Conservation (phyloP, 2,888 invertebrate species). For the Parnassius smintheus region DNA sequence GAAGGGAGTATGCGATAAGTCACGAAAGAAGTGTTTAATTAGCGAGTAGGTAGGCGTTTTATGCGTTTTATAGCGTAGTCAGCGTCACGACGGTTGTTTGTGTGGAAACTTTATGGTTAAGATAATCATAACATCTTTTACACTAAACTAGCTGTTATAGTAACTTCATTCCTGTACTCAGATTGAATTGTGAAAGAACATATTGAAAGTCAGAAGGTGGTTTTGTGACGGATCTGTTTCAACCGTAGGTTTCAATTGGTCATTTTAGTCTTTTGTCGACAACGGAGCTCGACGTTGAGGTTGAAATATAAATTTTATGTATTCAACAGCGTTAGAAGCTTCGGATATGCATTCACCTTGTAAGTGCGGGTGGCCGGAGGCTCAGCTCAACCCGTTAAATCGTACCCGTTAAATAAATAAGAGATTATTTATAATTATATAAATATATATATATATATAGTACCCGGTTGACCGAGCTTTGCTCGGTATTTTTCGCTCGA, state of each 20-base stretch:
- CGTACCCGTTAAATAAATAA: no score
- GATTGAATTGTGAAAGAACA: no score
- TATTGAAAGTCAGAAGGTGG: not conserved
- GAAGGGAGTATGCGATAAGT: constrained; percentile 42
- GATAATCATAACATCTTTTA: constrained; percentile 18
- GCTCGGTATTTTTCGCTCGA: no score
- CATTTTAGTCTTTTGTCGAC: not conserved
- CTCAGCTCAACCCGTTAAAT: no score
- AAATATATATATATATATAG: no score
- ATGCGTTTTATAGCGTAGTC: constrained; percentile 35
- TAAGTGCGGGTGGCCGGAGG: no score
- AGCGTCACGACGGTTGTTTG: constrained; percentile 17
- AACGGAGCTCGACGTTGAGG: not conserved
- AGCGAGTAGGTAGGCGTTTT: constrained; percentile 52
- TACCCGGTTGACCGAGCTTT: no score
- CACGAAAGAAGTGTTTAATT: constrained; percentile 60
- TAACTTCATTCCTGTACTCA: no score
- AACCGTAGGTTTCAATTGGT: not conserved
- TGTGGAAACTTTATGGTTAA: constrained; percentile 13
- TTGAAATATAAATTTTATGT: no score
- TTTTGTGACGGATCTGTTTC: not conserved
- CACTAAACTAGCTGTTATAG: constrained; percentile 4
- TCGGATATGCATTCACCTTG: no score
- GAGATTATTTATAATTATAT: no score
- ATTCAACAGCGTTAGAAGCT: no score